These are phyloP conservation scores for Peribatodes rhomboidaria DNA, from an alignment of 2,888 invertebrate species.

Conservation along the genomic window DNA sequence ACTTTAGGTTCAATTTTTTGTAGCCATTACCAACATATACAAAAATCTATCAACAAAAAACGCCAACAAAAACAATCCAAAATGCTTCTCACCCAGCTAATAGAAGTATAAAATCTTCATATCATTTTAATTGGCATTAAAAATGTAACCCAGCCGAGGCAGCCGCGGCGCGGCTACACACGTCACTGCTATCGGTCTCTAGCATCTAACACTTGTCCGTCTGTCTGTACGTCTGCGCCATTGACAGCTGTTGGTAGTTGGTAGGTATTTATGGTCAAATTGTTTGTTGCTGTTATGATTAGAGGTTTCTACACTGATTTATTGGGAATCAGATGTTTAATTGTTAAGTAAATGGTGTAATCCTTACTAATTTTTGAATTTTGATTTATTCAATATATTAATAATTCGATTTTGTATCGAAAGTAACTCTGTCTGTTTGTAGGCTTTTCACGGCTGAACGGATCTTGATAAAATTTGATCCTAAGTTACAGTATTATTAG, in stretches of 20 bases:
- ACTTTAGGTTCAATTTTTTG: too few relatives aligned
- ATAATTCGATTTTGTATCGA: too few relatives aligned
- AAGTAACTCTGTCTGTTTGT: too few relatives aligned
- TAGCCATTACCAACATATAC: too few relatives aligned
- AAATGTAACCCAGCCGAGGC: constrained; percentile 40
- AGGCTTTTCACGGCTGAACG: too few relatives aligned
- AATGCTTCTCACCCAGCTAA: neutral
- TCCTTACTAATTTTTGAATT: too few relatives aligned
- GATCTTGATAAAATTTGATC: too few relatives aligned
- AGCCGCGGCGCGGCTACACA: constrained; percentile 36
- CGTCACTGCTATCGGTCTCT: constrained; percentile 42
- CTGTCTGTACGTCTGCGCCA: constrained; percentile 45
- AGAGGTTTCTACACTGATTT: constrained; percentile 14
- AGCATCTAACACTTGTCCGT: constrained; percentile 53
- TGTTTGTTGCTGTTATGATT: constrained; percentile 44
- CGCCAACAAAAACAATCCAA: neutral
- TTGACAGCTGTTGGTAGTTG: constrained; percentile 40
- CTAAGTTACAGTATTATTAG: too few relatives aligned
- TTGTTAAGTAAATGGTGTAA: too few relatives aligned
- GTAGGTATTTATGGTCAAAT: neutral
- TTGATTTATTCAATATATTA: too few relatives aligned
- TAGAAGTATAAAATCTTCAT: constrained; percentile 16
- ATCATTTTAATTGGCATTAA: constrained; percentile 47
- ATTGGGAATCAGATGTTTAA: neutral
- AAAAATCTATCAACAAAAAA: neutral